Evolutionary conservation across 2,888 invertebrate genomes (phyloP), one percentile per base, ranked within the genome.

Genomic region (Cybosia mesomella): DNA sequence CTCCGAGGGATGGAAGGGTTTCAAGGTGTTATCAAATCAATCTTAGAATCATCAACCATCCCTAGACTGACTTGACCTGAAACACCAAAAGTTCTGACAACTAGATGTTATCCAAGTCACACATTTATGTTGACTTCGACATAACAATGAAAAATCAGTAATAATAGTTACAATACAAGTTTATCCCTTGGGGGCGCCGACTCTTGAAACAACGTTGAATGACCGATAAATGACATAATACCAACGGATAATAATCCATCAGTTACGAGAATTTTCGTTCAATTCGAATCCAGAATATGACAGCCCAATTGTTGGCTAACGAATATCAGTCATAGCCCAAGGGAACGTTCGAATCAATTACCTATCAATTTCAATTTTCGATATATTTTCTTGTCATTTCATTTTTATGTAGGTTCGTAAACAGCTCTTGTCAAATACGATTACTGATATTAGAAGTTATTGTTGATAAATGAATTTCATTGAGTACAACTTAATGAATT

Each of bases 351-450:
- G 5, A 32, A 32, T 32, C 28, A 32, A 57, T 57, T 57, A 57
- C 18, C 28, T 24, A 55, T 49, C 49, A 8, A 58, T 62, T 57
- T 64, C n/a, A 28, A 74, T 70, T 70, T 74, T 68, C 60, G 62
- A 58, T 49, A 8, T 49, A 49, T 49, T 49, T 49, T 9, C 49
- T 49, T 49, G 49, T 49, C n/a, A 18, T 43, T 39, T 39, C 15
- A 15, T 39, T 43, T 43, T 18, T 43, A 18, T 18, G 32, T 34
- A 34, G 9, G 34, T 34, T 7, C n/a, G 49, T 49, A 49, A 49
- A 18, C 49, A 18, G n/a, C 2, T 28, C 2, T 43, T 43, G 18
- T 7, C 43, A 43, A 43, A 49, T 49, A n/a, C 1, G 18, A n/a
- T 49, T 49, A 49, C 49, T n/a, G 49, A n/a, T 49, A n/a, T 43